These are phyloP conservation scores for Belgica antarctica DNA, from an alignment of 2,888 invertebrate genomes.

Conservation along the genomic window DNA sequence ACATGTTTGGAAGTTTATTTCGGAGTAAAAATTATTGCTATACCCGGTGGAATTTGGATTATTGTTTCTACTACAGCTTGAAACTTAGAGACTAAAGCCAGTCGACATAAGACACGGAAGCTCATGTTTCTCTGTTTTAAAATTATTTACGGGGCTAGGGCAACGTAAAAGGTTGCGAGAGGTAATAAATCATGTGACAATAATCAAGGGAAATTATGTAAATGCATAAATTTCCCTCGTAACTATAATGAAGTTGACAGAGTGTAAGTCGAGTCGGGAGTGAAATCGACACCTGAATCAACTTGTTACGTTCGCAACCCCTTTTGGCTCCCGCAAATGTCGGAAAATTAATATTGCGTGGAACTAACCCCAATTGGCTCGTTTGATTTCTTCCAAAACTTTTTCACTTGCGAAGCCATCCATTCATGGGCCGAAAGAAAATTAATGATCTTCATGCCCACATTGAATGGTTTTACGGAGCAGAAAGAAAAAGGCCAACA, in stretches of 20 bases:
- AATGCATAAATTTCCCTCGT: background rate
- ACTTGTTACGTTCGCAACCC: slow-evolving; percentile 4
- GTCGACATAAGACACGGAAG: slow-evolving; percentile 15
- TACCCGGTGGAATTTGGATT: too few species aligned
- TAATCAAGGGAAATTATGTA: slow-evolving; percentile 14
- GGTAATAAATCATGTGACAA: slow-evolving; percentile 37
- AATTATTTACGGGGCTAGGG: background rate
- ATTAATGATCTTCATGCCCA: background rate
- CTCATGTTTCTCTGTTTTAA: slow-evolving; percentile 1
- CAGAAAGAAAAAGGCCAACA: background rate
- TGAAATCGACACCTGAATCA: slow-evolving; percentile 31
- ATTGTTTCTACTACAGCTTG: too few species aligned
- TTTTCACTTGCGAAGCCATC: too few species aligned
- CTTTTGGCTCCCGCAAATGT: background rate
- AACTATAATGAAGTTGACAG: background rate
- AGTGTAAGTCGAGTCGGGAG: background rate
- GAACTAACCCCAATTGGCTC: background rate
- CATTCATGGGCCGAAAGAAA: too few species aligned
- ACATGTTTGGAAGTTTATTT: background rate
- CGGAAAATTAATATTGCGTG: background rate
- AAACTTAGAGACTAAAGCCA: too few species aligned
- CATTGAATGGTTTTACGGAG: background rate
- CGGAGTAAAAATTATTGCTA: slow-evolving; percentile 27
- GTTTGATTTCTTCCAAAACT: slow-evolving; percentile 7
- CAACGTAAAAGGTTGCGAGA: background rate